phyloP scores from a whole-genome alignment of 2,113 vertebrate species.

The Larimichthys polyactis region DNA sequence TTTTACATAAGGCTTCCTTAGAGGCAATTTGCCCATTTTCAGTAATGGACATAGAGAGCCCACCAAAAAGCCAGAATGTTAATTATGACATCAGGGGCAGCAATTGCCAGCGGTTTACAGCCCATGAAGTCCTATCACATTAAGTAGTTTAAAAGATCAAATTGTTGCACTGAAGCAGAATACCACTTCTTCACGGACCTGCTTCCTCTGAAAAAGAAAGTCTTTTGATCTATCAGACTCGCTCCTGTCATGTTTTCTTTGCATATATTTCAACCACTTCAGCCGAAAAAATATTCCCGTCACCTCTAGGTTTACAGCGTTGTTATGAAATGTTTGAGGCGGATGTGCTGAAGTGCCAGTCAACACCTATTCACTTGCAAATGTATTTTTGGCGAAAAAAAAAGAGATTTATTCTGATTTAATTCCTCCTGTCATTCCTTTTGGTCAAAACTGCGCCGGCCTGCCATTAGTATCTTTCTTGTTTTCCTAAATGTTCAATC shows the following conservation, averaged over 20 bases:
- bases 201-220: neutral
- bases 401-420: conserved; percentile 9
- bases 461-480: conserved; percentile 34
- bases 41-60: conserved; percentile 38
- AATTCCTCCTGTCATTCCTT: conserved; percentile 30
- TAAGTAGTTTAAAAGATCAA: conserved; percentile 55
- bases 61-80: neutral
- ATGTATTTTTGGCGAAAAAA: neutral
- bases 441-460: conserved; percentile 27
- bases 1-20: conserved; percentile 18
- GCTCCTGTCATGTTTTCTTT: conserved; percentile 13
- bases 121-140: conserved; percentile 25
- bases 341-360: neutral
- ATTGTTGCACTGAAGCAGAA: conserved; percentile 18
- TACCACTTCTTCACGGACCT: neutral
- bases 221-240: conserved; percentile 10
- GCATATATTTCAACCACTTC: neutral
- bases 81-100: conserved; percentile 52
- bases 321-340: conserved; percentile 25
- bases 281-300: conserved; percentile 4
- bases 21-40: conserved; percentile 47
- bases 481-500: conserved; percentile 28
- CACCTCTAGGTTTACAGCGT: conserved; percentile 1
- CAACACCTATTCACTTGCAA: conserved; percentile 39
- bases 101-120: conserved; percentile 32